Percentiles rank a stretch among this genome's conserved stretches.
Conservation (phyloP, 2,113 vertebrate genomes). For the human (Homo sapiens) region GRCh38 chr18:72399501-72400000, state of each 20-base stretch:
- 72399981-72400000: neutral
- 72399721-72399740: neutral
- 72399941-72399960: neutral
- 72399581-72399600: neutral
- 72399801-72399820: neutral
- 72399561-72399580: neutral
- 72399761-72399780: neutral
- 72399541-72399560: neutral
- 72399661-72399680: accelerated
- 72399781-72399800: neutral
- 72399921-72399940: neutral
- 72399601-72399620: neutral
- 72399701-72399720: neutral
- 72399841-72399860: neutral
- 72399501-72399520: neutral
- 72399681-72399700: neutral
- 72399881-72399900: neutral
- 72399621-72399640: neutral
- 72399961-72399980: neutral
- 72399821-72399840: neutral
- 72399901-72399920: neutral
- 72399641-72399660: neutral
- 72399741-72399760: neutral
- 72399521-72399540: accelerated
- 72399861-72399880: neutral